These are phyloP conservation scores for Gasteruption jaculator DNA, from an alignment of 2,888 invertebrate species.

Conservation along the genomic window DNA sequence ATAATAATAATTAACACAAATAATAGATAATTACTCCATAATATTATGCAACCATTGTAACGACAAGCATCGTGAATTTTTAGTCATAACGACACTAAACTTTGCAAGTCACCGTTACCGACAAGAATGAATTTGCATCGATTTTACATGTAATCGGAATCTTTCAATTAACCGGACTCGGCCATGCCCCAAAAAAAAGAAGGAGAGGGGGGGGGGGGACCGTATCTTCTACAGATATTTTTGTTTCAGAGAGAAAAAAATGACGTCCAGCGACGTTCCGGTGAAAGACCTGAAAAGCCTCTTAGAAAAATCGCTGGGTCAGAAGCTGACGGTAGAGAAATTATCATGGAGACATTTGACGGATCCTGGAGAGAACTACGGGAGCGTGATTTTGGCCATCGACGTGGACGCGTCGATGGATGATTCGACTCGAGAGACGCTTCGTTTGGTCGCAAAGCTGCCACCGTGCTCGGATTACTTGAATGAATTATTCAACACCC, in stretches of 20 bases:
- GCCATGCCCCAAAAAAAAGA: too few relatives aligned
- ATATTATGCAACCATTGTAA: too few relatives aligned
- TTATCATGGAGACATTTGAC: conserved; percentile 44
- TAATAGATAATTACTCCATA: too few relatives aligned
- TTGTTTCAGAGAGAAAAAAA: conserved; percentile 28
- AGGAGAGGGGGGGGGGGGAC: too few relatives aligned
- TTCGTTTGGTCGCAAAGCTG: conserved; percentile 43
- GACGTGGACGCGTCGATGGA: conserved; percentile 24
- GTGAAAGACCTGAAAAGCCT: conserved; percentile 34
- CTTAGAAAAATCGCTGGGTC: conserved; percentile 31
- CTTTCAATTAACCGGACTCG: too few relatives aligned
- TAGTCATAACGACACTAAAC: too few relatives aligned
- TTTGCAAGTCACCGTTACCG: too few relatives aligned
- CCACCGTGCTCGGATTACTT: conserved; percentile 43
- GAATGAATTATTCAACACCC: conserved; percentile 42
- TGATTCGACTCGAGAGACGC: conserved; percentile 26
- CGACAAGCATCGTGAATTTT: too few relatives aligned
- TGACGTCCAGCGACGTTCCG: conserved; percentile 28
- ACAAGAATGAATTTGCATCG: too few relatives aligned
- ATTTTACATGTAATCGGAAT: too few relatives aligned
- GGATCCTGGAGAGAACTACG: conserved; percentile 48
- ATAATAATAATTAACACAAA: too few relatives aligned
- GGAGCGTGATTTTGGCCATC: conserved; percentile 43
- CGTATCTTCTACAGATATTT: too few relatives aligned
- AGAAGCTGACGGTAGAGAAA: conserved; percentile 29